These are phyloP conservation scores for Apteryx owenii DNA, from an alignment of 2,113 vertebrate species.

Conservation along the genomic window DNA sequence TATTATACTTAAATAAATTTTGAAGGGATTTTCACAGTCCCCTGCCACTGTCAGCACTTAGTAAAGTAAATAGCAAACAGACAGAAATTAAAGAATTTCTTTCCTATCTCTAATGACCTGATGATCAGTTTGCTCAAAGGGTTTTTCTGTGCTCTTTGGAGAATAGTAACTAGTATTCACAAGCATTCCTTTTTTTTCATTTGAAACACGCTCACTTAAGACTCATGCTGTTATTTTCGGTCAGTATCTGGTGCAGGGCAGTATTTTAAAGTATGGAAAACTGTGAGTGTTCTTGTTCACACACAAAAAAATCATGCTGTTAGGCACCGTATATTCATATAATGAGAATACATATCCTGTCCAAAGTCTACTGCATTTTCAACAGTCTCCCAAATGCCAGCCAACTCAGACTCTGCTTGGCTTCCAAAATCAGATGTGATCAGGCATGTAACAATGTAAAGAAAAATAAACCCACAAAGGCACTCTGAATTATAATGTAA, in stretches of 20 bases:
- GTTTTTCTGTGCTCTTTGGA: not conserved
- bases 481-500: conserved; percentile 18
- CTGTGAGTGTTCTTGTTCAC: not conserved
- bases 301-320: not conserved
- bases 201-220: not conserved
- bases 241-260: not conserved
- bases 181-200: not conserved
- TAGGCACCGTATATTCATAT: rapidly evolving
- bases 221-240: not conserved
- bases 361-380: not conserved
- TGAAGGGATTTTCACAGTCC: conserved; percentile 1
- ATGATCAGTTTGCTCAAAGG: not conserved
- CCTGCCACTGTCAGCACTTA: not conserved
- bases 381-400: not conserved
- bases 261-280: not conserved
- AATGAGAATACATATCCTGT: not conserved
- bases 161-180: not conserved
- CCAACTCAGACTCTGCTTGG: not conserved
- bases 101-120: not conserved
- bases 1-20: not conserved
- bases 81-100: conserved; percentile 20
- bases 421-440: conserved; percentile 57
- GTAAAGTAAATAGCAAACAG: conserved; percentile 12
- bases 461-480: conserved; percentile 58
- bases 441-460: conserved; percentile 33